A percentile compares a stretch with the other conserved stretches of the same genome.
phyloP scores from a whole-genome alignment of 2,888 invertebrate species.

The Scaptomyza reducta region DNA sequence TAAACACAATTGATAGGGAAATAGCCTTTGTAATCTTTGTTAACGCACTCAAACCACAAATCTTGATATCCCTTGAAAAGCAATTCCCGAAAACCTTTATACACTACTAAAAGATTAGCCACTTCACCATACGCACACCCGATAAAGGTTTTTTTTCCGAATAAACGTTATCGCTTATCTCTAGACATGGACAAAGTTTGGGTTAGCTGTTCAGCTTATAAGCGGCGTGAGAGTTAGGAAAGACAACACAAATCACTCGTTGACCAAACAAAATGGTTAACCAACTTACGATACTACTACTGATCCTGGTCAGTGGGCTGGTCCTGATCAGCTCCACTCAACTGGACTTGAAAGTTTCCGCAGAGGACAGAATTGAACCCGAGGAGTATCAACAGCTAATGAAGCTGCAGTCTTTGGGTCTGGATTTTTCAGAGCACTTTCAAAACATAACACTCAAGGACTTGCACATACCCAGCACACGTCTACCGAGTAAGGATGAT shows the following conservation, averaged over 20 bases:
- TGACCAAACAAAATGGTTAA: constrained; percentile 31
- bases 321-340: not conserved
- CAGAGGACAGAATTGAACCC: not conserved
- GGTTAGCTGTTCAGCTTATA: constrained; percentile 22
- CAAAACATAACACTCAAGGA: constrained; percentile 24
- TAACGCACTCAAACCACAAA: not conserved
- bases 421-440: constrained; percentile 24
- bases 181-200: not conserved
- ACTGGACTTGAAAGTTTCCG: not conserved
- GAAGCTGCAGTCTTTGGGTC: constrained; percentile 5
- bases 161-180: not conserved
- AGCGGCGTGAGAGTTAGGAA: not conserved
- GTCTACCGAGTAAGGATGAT: constrained; percentile 25
- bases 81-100: not conserved
- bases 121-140: not conserved
- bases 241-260: constrained; percentile 19
- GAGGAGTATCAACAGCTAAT: not conserved
- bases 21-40: not conserved
- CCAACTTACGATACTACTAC: constrained; percentile 11
- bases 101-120: constrained; percentile 4
- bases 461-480: constrained; percentile 3
- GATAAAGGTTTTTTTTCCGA: not conserved
- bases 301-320: not conserved
- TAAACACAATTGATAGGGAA: constrained; percentile 1
- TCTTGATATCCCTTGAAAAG: constrained; percentile 9